Percentiles rank a stretch among this genome's conserved stretches.
phyloP scores from a whole-genome alignment of 2,113 vertebrate genomes.

The Thomomys bottae region DNA sequence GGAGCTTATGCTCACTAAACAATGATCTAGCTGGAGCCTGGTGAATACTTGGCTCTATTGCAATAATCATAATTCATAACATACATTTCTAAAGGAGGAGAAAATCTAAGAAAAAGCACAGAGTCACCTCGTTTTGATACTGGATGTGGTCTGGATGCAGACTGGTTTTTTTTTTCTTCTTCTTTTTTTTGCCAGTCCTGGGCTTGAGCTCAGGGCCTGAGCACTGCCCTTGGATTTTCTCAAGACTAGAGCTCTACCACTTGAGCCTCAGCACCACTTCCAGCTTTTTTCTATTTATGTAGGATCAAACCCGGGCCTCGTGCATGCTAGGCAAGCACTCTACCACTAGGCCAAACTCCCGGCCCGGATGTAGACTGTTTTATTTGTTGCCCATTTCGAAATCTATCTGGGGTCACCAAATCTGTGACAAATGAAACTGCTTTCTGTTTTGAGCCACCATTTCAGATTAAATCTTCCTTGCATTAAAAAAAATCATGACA shows the following conservation, averaged over 20 bases:
- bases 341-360: too few relatives aligned
- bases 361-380: background rate
- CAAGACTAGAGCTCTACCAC: too few relatives aligned
- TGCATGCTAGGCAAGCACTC: too few relatives aligned
- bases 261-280: too few relatives aligned
- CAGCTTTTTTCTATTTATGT: too few relatives aligned
- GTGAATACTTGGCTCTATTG: constrained; percentile 69
- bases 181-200: too few relatives aligned
- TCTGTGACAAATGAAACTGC: background rate
- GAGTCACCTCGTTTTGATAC: background rate
- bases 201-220: too few relatives aligned
- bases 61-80: constrained; percentile 77
- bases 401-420: background rate
- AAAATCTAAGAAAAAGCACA: constrained; percentile 51
- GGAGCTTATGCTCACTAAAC: constrained; percentile 74
- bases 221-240: too few relatives aligned
- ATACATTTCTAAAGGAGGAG: constrained; percentile 67
- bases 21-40: constrained; percentile 73
- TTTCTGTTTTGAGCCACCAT: background rate
- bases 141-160: constrained; percentile 9
- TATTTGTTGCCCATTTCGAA: constrained; percentile 28
- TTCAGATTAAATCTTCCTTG: constrained; percentile 34
- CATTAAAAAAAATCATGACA: constrained; percentile 37
- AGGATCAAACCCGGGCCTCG: too few relatives aligned
- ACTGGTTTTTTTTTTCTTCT: background rate